Evolutionary conservation across 2,113 vertebrate genomes (phyloP), one percentile per base, ranked within the genome.

Genomic region (Apteryx owenii): DNA sequence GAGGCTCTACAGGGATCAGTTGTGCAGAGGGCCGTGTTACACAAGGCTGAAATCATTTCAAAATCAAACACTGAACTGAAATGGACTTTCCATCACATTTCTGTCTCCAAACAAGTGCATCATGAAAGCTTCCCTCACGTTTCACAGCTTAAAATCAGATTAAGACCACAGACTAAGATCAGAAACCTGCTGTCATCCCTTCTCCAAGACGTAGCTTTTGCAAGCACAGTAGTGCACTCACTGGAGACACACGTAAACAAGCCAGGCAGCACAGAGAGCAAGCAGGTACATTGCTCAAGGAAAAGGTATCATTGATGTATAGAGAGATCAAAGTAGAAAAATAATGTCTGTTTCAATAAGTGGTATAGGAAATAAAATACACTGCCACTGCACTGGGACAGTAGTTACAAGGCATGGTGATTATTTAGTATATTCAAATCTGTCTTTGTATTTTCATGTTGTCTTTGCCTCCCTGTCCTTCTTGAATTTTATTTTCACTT

Each of bases 211-310:
- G 50, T 42, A 38, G 81, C 51, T 71, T 66, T 38, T 28, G 1
- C 33, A 56, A 5, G 0, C 3, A 38, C 6, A 79, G 15, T 11
- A 28, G 42, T 0, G 2, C 2, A 0, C 66, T 85, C 28, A 3
- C 23, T 38, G 80, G 44, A 54, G 25, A 29, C 54, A 29, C 53
- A 25, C 12, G 26, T 26, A 23, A 53, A 53, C 51, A 58, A 72
- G 44, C 17, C 26, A 1, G 19, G n/a, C 48, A 75, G 8, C 5
- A 18, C 44, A 14, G 36, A 16, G 48, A 48, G 38, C 48, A 76
- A 72, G 46, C 48, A 7, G 31, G 60, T 3, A 19, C 19, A 4
- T 20, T 17, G 71, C 58, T 66, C 62, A 29, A 77, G 13, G 22
- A 53, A 64, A n/a, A 31, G 5, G 40, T 15, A 36, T 4, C 46